Evolutionary conservation across 2,888 invertebrate genomes (phyloP), one percentile per base, ranked within the genome.

Genomic region (Dichetophora obliterata): DNA sequence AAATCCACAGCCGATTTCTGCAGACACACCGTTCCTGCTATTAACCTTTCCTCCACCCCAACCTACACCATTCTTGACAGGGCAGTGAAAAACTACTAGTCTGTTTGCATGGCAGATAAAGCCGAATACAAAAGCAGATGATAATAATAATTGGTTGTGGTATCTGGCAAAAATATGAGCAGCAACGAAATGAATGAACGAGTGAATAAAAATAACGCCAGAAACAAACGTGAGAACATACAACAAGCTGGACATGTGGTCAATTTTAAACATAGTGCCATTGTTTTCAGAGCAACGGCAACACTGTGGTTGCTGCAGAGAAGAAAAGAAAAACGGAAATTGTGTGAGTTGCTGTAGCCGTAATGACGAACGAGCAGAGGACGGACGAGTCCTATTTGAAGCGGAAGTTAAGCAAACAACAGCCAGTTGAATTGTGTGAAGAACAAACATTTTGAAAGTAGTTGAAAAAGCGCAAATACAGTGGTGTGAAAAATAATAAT

Each of bases 81-180:
- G 6, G 22, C 5, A 34, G 66, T 66, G 31, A 16, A 70, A 31
- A 16, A 54, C 24, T 24, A 34, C 19, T 37, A 19, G 24, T 16
- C 37, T 71, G 73, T 73, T 73, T 48, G 24, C 63, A n/a, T 50
- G 63, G 9, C 73, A 50, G 63, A 65, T 73, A 73, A 50, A 27
- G 27, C n/a, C 31, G 22, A 31, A 27, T 34, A 31, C 52, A 73
- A 52, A 73, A 73, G 63, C 8, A n/a, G 14, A 73, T 24, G 50
- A 63, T 48, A 22, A 63, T 73, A 65, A 73, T 73, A 63, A 73
- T 73, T 73, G 73, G 63, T 52, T 73, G 63, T 54, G 73, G 63
- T 48, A 24, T 8, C 37, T 27, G 19, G 54, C 34, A 70, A 31
- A 34, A 34, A 71, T 31, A 57, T 57, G 57, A 9, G 34, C 34